These are phyloP conservation scores for Trichomycterus rosablanca DNA, from an alignment of 2,113 vertebrate species.

Conservation along the genomic window DNA sequence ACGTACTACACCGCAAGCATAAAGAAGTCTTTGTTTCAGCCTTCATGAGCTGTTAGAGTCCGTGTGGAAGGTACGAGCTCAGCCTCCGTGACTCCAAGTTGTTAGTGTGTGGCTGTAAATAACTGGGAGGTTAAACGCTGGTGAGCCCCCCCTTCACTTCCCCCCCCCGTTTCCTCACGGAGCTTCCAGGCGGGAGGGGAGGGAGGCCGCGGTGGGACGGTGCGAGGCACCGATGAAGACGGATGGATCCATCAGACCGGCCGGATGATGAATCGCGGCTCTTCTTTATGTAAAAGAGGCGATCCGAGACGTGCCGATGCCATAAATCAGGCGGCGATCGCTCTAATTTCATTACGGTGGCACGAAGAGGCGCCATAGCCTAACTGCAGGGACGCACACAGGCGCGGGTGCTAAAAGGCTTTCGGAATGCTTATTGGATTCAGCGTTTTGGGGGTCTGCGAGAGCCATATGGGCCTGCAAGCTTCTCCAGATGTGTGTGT, in stretches of 20 bases:
- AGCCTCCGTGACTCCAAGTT: slow-evolving; percentile 2
- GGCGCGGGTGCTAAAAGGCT: background rate
- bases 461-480: no score
- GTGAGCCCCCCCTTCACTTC: background rate
- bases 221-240: slow-evolving; percentile 58
- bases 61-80: background rate
- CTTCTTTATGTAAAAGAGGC: slow-evolving; percentile 65
- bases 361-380: slow-evolving; percentile 42
- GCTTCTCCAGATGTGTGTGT: slow-evolving; percentile 30
- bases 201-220: slow-evolving; percentile 39
- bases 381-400: slow-evolving; percentile 9
- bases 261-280: slow-evolving; percentile 61
- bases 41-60: background rate
- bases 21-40: slow-evolving; percentile 12
- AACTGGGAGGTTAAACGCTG: slow-evolving; percentile 42
- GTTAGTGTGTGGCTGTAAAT: slow-evolving; percentile 32
- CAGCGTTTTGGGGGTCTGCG: background rate
- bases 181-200: slow-evolving; percentile 20
- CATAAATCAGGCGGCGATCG: slow-evolving; percentile 62
- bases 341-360: slow-evolving; percentile 59
- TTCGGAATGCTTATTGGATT: slow-evolving; percentile 25
- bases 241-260: slow-evolving; percentile 55
- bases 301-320: slow-evolving; percentile 56
- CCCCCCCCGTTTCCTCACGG: background rate
- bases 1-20: slow-evolving; percentile 1